phyloP scores from a whole-genome alignment of 2,797 vertebrate species.

The Remorina albescens region DNA sequence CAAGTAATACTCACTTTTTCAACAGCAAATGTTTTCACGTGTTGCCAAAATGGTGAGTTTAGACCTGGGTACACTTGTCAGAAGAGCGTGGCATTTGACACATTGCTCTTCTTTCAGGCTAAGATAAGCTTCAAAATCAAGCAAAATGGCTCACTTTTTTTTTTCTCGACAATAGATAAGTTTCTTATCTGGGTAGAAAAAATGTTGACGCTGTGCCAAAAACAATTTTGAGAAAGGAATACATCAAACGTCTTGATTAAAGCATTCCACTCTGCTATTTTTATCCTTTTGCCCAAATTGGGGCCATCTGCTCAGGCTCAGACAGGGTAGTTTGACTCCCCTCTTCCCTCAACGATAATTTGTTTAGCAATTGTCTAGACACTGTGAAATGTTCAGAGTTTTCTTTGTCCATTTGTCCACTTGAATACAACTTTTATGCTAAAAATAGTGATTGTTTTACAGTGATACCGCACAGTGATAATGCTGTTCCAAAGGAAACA shows the following conservation, averaged over 20 bases:
- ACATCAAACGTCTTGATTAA: constrained; percentile 83
- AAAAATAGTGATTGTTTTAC: background rate
- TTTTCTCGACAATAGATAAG: constrained; percentile 65
- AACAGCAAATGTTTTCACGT: background rate
- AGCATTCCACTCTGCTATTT: constrained; percentile 83
- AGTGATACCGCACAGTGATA: background rate
- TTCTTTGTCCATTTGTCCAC: constrained; percentile 18
- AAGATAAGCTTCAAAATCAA: constrained; percentile 44
- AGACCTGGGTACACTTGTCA: constrained; percentile 6
- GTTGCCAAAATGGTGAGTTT: background rate
- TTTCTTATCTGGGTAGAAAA: constrained; percentile 78
- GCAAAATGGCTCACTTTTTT: constrained; percentile 68
- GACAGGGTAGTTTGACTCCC: constrained; percentile 23
- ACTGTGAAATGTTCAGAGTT: constrained; percentile 32
- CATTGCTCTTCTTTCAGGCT: constrained; percentile 36
- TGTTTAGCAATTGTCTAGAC: constrained; percentile 68
- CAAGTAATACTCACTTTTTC: background rate
- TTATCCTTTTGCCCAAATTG: constrained; percentile 71
- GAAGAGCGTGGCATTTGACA: constrained; percentile 43
- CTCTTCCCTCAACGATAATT: constrained; percentile 32
- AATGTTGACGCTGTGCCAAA: constrained; percentile 76
- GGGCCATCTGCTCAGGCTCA: constrained; percentile 63
- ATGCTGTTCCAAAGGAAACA: constrained; percentile 23
- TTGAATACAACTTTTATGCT: constrained; percentile 9
- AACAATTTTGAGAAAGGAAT: constrained; percentile 70